Evolutionary conservation across 2,113 vertebrate species (phyloP).

Genomic region (Mustelus asterias): DNA sequence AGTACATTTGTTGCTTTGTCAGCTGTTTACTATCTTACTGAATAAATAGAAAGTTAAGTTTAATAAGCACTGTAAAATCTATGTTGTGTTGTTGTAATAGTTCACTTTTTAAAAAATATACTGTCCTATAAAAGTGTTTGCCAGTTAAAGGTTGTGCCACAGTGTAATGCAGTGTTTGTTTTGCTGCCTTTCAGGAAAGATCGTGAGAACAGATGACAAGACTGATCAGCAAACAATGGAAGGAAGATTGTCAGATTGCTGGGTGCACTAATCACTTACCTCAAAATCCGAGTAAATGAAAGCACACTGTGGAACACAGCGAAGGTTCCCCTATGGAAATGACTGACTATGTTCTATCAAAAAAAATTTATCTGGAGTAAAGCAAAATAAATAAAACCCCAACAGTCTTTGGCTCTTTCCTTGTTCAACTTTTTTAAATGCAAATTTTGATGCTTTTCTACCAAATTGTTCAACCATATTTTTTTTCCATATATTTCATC

Average conservation of each 20-base stretch:
- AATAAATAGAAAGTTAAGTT: background rate
- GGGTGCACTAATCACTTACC: background rate
- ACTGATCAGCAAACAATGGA: background rate
- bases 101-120: background rate
- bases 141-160: background rate
- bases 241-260: background rate
- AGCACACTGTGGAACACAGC: background rate
- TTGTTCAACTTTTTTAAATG: background rate
- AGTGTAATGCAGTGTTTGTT: background rate
- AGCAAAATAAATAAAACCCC: background rate
- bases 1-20: background rate
- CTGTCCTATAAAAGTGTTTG: background rate
- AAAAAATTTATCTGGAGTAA: background rate
- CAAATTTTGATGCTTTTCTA: background rate
- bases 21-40: background rate
- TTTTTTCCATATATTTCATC: background rate
- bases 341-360: background rate
- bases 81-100: background rate
- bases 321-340: background rate
- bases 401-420: background rate
- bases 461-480: background rate
- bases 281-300: background rate
- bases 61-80: background rate
- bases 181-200: background rate
- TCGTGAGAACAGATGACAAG: background rate